Base-by-base conservation (phyloP, 2,113 vertebrate genomes). In the Perca schrenkii region DNA sequence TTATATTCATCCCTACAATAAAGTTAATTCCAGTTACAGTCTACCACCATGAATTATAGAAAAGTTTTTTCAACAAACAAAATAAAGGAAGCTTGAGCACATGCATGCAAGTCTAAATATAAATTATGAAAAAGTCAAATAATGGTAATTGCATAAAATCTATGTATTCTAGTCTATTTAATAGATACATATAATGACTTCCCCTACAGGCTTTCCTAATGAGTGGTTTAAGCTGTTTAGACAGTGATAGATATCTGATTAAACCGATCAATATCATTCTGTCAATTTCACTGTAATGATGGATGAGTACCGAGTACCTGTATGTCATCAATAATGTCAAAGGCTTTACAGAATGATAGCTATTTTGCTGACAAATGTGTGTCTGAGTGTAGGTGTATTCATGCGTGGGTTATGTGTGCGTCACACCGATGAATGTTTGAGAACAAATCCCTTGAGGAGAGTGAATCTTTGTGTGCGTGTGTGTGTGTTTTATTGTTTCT, bases 361-460 rank as follows among this genome's bases (percentile, higher is more conserved):
- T 73, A 81, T 66, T 65, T 68, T 60, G 64, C 76, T 76, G 79
- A 70, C 66, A 54, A 50, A 71, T 58, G 47, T 77, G 75, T 79
- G 67, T 52, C 62, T 79, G 36, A 69, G 80, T 77, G 85, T 71
- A 36, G 53, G 79, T 85, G 88, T 83, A 80, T 74, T 83, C 80
- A 89, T 84, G 88, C 80, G 83, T 89, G 73, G 80, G 88, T 67
- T 86, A 69, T 87, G 65, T 85, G 88, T 90, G 92, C 90, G 90
- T 93, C 91, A 91, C 78, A 60, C 80, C 15, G 77, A 78, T 86
- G 88, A 85, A 87, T 83, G 83, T 86, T 83, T 83, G 66, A 88
- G 89, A 91, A 89, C 85, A 89, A 85, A 91, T 90, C 91, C 91
- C 92, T 89, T 74, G 74, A 92, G 88, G 87, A 86, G 87, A 82